Percentiles rank a stretch among this genome's conserved stretches.
phyloP scores from a whole-genome alignment of 2,797 vertebrate species.

The Tarsius wallacei region DNA sequence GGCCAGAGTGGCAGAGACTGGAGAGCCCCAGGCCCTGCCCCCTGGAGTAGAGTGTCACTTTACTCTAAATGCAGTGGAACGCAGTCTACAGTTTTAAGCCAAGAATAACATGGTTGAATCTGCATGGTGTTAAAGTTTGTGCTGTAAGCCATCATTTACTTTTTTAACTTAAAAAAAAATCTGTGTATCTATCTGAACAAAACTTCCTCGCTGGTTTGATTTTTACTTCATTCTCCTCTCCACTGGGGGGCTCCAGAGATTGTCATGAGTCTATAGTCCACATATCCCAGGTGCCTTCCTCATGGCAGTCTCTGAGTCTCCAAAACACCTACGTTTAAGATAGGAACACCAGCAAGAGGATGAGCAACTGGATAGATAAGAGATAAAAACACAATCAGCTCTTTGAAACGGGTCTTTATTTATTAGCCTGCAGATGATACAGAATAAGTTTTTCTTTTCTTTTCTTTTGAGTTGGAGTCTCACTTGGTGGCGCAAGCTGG shows the following conservation, averaged over 20 bases:
- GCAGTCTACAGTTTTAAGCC: background rate
- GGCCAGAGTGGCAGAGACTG: background rate
- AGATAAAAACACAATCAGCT: background rate
- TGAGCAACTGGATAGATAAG: background rate
- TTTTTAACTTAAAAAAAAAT: background rate
- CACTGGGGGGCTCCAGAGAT: constrained; percentile 89
- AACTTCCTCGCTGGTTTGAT: background rate
- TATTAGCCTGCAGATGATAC: background rate
- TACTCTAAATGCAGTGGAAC: background rate
- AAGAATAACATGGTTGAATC: background rate
- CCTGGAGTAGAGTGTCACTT: background rate
- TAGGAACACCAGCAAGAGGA: background rate
- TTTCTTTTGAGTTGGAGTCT: too few species aligned
- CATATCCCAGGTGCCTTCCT: background rate
- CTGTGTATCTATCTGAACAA: background rate
- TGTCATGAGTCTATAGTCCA: fast-evolving
- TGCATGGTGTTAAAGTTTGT: background rate
- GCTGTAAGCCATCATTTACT: background rate
- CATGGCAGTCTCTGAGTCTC: background rate
- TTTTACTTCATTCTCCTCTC: constrained; percentile 67
- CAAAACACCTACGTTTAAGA: background rate
- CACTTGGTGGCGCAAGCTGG: too few species aligned
- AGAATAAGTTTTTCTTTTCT: background rate
- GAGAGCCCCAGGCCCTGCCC: background rate
- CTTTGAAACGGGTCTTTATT: background rate